Evolutionary conservation across 1,140 invertebrate species (phyloP).

Genomic region (Papilio polytes): DNA sequence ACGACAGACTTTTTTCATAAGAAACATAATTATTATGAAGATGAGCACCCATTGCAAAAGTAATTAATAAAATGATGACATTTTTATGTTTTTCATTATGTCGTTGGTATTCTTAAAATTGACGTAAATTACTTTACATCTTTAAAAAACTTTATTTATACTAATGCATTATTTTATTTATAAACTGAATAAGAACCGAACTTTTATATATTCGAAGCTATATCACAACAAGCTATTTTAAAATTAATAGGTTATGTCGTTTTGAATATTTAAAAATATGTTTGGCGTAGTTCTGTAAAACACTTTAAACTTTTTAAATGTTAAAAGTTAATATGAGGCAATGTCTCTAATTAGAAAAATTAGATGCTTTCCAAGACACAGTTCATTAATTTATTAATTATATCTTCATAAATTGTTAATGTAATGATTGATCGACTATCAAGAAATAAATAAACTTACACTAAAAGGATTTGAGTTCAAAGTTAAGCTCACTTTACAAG

Average conservation of each 20-base stretch:
- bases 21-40: slow-evolving; percentile 17
- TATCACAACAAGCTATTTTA: background rate
- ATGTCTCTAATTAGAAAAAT: background rate
- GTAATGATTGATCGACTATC: background rate
- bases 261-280: too few relatives aligned
- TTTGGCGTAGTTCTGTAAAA: too few relatives aligned
- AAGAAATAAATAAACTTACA: background rate
- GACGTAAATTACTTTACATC: background rate
- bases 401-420: too few relatives aligned
- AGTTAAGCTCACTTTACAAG: background rate
- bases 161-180: background rate
- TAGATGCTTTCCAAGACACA: too few relatives aligned
- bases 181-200: background rate
- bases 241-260: background rate
- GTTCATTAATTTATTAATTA: too few relatives aligned
- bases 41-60: slow-evolving; percentile 10
- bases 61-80: slow-evolving; percentile 17
- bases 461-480: background rate
- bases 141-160: too few relatives aligned
- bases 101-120: background rate
- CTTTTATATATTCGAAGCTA: background rate
- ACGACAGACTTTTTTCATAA: slow-evolving; percentile 23
- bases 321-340: too few relatives aligned
- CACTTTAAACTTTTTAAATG: too few relatives aligned
- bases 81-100: slow-evolving; percentile 13